Evolutionary conservation across 2,113 vertebrate species (phyloP), one percentile per base, ranked within the genome.

Genomic region (Alaudala cheleensis): DNA sequence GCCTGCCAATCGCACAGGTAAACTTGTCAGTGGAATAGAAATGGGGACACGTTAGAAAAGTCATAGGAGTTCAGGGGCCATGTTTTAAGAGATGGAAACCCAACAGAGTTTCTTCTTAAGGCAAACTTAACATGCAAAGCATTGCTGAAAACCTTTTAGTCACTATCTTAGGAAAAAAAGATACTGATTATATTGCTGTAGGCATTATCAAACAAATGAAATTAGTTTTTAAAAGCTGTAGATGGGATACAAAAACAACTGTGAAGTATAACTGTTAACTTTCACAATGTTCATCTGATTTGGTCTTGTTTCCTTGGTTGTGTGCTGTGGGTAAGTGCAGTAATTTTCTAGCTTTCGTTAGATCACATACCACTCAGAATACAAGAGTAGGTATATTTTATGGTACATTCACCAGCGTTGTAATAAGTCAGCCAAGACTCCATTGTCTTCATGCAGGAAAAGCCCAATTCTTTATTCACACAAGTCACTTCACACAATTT

Each of bases 1-100:
- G 39, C 98, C 98, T 10, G 95, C 98, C 54, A 99, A 99, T 96
- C 97, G 99, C 58, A 98, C 99, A 78, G 99, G 99, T 94, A 95
- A 15, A 65, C 60, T 54, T 80, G 21, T 5, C 47, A 20, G 11
- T 29, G 25, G 5, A 31, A 6, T 14, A 31, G 47, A 58, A 81
- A 33, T 9, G 11, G 6, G 13, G 17, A 10, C n/a, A 23, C 17
- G 11, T 37, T 26, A 25, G 24, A 14, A 31, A 49, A 34, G 26
- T 37, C 2, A 1, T 23, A 34, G 49, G 21, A 40, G 28, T 33
- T 86, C 18, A 9, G 10, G 39, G 28, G 4, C 31, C 1, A 0
- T 28, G 49, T 90, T 92, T 57, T 26, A 44, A 29, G 49, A 54
- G 10, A 12, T 17, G 18, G 37, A 62, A 72, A 81, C 53, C 31